A percentile compares a stretch with the other conserved stretches of the same genome.
Evolutionary conservation across 2,888 invertebrate genomes (phyloP).

Genomic region (Cylindroiulus punctatus): DNA sequence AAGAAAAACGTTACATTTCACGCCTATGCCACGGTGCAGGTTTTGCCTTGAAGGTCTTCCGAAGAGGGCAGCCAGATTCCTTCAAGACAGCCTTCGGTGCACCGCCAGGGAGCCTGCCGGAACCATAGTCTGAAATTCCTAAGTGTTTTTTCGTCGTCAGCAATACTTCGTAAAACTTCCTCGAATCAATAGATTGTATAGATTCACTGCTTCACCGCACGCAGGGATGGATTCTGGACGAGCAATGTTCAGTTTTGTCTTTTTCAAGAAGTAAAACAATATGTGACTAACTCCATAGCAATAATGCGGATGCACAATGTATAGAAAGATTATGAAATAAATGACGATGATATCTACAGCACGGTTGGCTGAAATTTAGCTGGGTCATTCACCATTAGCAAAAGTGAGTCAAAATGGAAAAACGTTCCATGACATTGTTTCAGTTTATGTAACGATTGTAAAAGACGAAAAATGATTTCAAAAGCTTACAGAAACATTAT

Average conservation of each 20-base stretch:
- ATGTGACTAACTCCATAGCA: background rate
- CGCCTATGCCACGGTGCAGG: conserved; percentile 60
- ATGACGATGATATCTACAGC: background rate
- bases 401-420: background rate
- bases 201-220: background rate
- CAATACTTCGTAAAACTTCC: conserved; percentile 2
- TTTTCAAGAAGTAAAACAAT: background rate
- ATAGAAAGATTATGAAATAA: conserved; percentile 5
- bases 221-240: background rate
- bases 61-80: background rate
- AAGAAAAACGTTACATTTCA: conserved; percentile 61
- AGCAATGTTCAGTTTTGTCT: background rate
- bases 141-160: background rate
- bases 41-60: conserved; percentile 58
- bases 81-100: background rate
- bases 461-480: too few species aligned
- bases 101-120: conserved; percentile 7
- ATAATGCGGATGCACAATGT: background rate
- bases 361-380: background rate
- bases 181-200: background rate
- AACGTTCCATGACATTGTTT: background rate
- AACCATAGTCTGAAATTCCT: conserved; percentile 38
- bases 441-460: too few species aligned
- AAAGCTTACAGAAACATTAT: too few species aligned
- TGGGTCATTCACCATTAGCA: background rate